Percentiles rank a stretch among this genome's conserved stretches.
phyloP scores from a whole-genome alignment of 2,797 vertebrate species.

The Sylvilagus floridanus region DNA sequence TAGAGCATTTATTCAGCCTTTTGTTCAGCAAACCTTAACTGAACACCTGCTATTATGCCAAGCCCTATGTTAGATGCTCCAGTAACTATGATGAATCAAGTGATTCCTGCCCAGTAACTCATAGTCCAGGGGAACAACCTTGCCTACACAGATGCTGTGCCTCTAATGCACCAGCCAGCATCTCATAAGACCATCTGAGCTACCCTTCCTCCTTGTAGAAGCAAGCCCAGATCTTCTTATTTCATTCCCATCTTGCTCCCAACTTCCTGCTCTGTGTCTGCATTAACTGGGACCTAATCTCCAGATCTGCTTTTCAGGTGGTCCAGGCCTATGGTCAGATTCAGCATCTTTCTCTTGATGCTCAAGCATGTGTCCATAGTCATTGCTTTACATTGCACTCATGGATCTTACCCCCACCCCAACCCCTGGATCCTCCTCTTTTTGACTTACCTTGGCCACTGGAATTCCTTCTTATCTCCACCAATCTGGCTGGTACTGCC shows the following conservation, averaged over 20 bases:
- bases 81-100: neutral
- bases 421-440: neutral
- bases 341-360: neutral
- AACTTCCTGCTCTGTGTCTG: neutral
- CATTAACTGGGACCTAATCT: neutral
- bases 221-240: neutral
- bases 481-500: neutral
- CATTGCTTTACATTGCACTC: neutral
- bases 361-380: neutral
- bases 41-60: neutral
- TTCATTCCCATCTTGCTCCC: neutral
- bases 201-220: neutral
- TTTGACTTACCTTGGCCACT: neutral
- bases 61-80: neutral
- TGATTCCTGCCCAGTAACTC: neutral
- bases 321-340: neutral
- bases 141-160: neutral
- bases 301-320: neutral
- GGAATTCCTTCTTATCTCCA: neutral
- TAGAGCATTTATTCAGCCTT: neutral
- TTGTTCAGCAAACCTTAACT: slow-evolving; percentile 12
- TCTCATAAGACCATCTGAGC: neutral
- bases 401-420: neutral
- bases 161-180: neutral
- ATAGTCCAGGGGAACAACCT: neutral